Evolutionary conservation across 35 echinoderm and acorn worm genomes (phyloP).

Genomic region (Antedon bifida): DNA sequence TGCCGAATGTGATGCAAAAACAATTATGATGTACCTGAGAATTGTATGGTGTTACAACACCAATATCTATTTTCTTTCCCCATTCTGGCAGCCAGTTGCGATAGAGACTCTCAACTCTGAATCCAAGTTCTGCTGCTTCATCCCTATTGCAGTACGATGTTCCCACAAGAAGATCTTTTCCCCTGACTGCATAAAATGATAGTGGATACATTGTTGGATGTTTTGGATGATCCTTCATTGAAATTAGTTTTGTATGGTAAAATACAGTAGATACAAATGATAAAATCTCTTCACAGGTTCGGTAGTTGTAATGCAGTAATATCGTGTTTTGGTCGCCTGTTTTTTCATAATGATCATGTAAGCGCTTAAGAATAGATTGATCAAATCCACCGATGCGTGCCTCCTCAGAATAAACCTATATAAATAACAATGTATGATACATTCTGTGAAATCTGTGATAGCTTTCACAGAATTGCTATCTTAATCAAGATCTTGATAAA

Average conservation of each 20-base stretch:
- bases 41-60: slow-evolving; percentile 61
- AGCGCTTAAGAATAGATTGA: too few relatives aligned
- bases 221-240: slow-evolving; percentile 12
- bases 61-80: slow-evolving; percentile 36
- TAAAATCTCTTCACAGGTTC: slow-evolving; percentile 45
- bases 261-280: slow-evolving; percentile 36
- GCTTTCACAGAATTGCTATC: too few relatives aligned
- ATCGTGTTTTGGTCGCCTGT: too few relatives aligned
- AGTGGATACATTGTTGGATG: slow-evolving; percentile 55
- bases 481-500: too few relatives aligned
- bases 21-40: slow-evolving; percentile 31
- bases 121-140: slow-evolving; percentile 51
- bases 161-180: slow-evolving; percentile 43
- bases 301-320: slow-evolving; percentile 70
- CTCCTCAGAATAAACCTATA: too few relatives aligned
- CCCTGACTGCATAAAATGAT: slow-evolving; percentile 43
- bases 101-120: slow-evolving; percentile 25
- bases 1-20: neutral
- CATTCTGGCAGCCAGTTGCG: slow-evolving; percentile 49
- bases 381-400: too few relatives aligned
- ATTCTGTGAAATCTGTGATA: too few relatives aligned
- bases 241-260: slow-evolving; percentile 31
- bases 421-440: too few relatives aligned
- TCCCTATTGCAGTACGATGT: slow-evolving; percentile 55
- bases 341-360: too few relatives aligned